These are phyloP conservation scores for Syndactyla subalaris DNA, from an alignment of 2,797 vertebrate species.

Conservation along the genomic window DNA sequence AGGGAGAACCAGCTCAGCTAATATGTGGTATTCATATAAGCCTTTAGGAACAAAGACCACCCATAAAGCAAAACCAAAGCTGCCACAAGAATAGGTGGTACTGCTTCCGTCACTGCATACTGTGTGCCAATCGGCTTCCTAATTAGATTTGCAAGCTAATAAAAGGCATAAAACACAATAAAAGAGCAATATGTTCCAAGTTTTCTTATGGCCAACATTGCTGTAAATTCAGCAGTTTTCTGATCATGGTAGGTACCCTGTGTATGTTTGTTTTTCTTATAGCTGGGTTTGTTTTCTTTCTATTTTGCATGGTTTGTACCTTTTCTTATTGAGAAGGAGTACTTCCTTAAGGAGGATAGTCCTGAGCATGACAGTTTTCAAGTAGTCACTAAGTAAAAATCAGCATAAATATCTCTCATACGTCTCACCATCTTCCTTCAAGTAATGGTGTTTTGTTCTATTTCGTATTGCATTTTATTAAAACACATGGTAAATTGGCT, in stretches of 20 bases:
- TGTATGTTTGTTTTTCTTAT: background rate
- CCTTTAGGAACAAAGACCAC: conserved; percentile 72
- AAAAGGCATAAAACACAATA: conserved; percentile 50
- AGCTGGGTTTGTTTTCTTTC: background rate
- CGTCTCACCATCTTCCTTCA: background rate
- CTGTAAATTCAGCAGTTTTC: conserved; percentile 16
- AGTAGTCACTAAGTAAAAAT: background rate
- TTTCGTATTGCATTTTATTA: background rate
- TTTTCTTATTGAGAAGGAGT: background rate
- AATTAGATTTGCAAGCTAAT: conserved; percentile 67
- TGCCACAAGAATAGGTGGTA: conserved; percentile 67
- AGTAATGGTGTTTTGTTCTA: background rate
- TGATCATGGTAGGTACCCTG: background rate
- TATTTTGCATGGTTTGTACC: background rate
- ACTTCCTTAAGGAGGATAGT: background rate
- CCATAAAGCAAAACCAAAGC: conserved; percentile 68
- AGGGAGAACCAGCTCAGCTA: conserved; percentile 54
- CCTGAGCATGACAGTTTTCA: background rate
- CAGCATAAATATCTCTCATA: background rate
- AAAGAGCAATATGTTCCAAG: conserved; percentile 37
- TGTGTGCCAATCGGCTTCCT: conserved; percentile 43
- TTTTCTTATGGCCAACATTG: background rate
- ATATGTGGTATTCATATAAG: conserved; percentile 50
- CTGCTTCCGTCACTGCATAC: conserved; percentile 53
- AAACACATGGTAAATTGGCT: background rate